phyloP scores from a whole-genome alignment of 2,888 invertebrate genomes.

The Cremastinae sp. region DNA sequence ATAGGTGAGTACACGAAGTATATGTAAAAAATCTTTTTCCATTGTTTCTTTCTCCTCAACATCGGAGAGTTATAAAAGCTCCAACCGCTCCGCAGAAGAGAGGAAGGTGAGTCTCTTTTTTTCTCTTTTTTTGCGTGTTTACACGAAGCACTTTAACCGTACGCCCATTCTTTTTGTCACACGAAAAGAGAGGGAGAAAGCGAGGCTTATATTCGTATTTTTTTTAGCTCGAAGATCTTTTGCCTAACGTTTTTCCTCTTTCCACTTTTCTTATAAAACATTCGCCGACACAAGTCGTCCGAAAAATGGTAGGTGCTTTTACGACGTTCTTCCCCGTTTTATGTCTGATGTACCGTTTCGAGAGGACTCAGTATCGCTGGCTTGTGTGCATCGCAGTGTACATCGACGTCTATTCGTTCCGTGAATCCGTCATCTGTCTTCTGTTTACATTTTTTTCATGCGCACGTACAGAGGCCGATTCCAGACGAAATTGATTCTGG shows the following conservation, averaged over 20 bases:
- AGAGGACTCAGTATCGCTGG: too few relatives aligned
- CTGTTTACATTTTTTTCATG: too few relatives aligned
- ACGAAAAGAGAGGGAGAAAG: neutral
- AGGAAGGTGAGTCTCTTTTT: constrained; percentile 11
- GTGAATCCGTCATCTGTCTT: too few relatives aligned
- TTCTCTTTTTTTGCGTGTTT: neutral
- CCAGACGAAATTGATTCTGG: too few relatives aligned
- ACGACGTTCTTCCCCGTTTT: too few relatives aligned
- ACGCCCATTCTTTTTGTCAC: neutral
- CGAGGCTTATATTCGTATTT: neutral
- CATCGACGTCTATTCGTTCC: too few relatives aligned
- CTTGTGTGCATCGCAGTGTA: too few relatives aligned
- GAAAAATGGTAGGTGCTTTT: too few relatives aligned
- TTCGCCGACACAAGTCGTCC: too few relatives aligned
- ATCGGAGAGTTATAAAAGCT: constrained; percentile 25
- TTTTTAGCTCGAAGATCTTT: neutral
- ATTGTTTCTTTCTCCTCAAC: constrained; percentile 6
- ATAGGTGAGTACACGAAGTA: neutral
- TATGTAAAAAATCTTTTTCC: neutral
- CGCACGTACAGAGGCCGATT: too few relatives aligned
- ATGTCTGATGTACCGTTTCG: too few relatives aligned
- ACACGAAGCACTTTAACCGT: neutral
- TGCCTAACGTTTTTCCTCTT: neutral
- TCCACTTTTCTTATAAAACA: too few relatives aligned
- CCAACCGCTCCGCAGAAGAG: constrained; percentile 6